Base-by-base conservation (phyloP, 2,888 invertebrate genomes). In the Aethes cnicana region DNA sequence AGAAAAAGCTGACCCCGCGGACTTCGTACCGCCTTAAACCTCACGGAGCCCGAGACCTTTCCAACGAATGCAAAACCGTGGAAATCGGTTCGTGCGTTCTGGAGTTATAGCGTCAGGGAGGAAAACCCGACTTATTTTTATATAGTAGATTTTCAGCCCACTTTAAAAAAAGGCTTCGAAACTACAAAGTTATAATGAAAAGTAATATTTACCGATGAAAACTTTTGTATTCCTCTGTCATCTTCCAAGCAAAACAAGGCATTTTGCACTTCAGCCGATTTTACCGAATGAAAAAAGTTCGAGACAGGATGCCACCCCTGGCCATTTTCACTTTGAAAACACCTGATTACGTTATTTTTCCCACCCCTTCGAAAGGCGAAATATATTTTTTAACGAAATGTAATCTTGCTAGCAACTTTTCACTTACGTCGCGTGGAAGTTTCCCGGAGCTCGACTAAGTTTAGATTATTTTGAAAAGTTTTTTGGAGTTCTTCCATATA, bases 391-490 rank as follows among this genome's bases (percentile, higher is more conserved):
- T 28, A 54, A 57, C 64, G 69, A 66, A 79, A 78, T 74, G 76
- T 79, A 79, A 82, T 82, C 82, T 80, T 62, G 58, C 67, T 65
- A 67, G 72, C 72, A 85, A 84, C 84, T 84, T 84, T 84, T 82
- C 80, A 84, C 82, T 83, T 83, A 81, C 75, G 69, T 62, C 59
- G 57, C 66, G 69, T 58, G 68, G 54, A 77, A 78, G 69, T 79
- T 68, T 35, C 63, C 68, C 68, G 69, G 72, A 72, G 70, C 63
- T 52, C 58, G 68, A 61, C 66, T 58, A 56, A 58, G 58, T 58
- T 58, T 56, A 48, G 58, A 56, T 58, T 58, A 58, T 68, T 65
- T 64, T 57, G 49, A 59, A 68, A 78, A 80, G 65, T 77, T 84
- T 80, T 80, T 79, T 83, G 79, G 81, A 78, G 61, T 72, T 63